phyloP scores from a whole-genome alignment of 1,140 invertebrate species.

The Whitmania pigra region DNA sequence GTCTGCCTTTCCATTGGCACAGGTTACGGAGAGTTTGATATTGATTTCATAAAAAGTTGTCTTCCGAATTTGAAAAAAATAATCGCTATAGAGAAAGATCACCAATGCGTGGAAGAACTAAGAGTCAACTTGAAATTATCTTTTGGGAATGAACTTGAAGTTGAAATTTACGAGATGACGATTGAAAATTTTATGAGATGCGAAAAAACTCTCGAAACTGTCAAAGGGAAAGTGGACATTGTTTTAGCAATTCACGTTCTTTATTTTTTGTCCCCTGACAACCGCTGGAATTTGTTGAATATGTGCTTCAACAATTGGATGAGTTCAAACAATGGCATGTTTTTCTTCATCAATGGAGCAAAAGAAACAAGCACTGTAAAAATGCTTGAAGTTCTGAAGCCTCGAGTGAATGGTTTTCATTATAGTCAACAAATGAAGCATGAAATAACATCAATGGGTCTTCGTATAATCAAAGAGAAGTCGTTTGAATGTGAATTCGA shows the following conservation, averaged over 20 bases:
- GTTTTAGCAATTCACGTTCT: constrained; percentile 1
- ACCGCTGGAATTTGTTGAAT: not conserved
- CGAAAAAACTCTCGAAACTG: not conserved
- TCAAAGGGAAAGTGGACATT: not conserved
- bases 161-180: not conserved
- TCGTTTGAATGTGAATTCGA: too few species aligned
- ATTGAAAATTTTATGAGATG: not conserved
- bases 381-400: not conserved
- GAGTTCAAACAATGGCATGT: not conserved
- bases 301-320: not conserved
- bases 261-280: not conserved
- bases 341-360: too few species aligned
- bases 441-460: too few species aligned
- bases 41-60: not conserved
- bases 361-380: not conserved
- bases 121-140: not conserved
- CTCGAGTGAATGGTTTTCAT: too few species aligned
- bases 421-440: too few species aligned
- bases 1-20: not conserved
- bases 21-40: not conserved
- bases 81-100: not conserved
- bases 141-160: not conserved
- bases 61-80: not conserved
- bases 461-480: too few species aligned
- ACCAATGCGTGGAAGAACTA: not conserved